Evolutionary conservation across 2,797 vertebrate genomes (phyloP).

Genomic region (Crax fasciolata): DNA sequence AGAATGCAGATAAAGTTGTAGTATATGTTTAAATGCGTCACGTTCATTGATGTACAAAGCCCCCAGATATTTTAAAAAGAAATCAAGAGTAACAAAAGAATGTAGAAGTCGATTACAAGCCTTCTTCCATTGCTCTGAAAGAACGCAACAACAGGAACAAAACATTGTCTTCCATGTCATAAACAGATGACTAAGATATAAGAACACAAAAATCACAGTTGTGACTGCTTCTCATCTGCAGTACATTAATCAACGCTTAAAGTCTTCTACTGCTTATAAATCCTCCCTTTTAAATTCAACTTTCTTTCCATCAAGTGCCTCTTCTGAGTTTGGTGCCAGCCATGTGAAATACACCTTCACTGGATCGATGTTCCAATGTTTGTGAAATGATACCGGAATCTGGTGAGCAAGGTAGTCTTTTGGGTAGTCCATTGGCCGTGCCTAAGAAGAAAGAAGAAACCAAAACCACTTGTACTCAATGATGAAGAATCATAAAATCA

Average conservation of each 20-base stretch:
- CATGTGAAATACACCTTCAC: slow-evolving; percentile 92
- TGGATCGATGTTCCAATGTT: slow-evolving; percentile 97
- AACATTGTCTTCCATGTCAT: background rate
- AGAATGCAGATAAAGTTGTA: background rate
- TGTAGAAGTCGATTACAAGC: background rate
- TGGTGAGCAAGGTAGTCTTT: slow-evolving; percentile 93
- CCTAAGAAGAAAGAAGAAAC: slow-evolving; percentile 81
- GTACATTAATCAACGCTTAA: background rate
- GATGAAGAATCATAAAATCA: background rate
- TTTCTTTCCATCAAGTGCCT: slow-evolving; percentile 48
- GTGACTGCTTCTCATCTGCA: background rate
- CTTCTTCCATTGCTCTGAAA: background rate
- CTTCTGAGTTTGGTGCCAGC: slow-evolving; percentile 84
- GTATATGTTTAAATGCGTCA: background rate
- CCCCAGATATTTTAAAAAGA: background rate
- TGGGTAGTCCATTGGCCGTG: slow-evolving; percentile 94
- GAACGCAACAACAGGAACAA: background rate
- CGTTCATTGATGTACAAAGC: background rate
- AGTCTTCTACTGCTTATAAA: slow-evolving; percentile 83
- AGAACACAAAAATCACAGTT: background rate
- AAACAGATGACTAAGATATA: background rate
- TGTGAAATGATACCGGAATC: slow-evolving; percentile 96
- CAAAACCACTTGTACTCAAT: background rate
- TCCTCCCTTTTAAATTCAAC: slow-evolving; percentile 86
- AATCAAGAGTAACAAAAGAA: background rate